Base-by-base conservation (phyloP, 2,797 vertebrate species). In the Pseudochaenichthys georgianus region DNA sequence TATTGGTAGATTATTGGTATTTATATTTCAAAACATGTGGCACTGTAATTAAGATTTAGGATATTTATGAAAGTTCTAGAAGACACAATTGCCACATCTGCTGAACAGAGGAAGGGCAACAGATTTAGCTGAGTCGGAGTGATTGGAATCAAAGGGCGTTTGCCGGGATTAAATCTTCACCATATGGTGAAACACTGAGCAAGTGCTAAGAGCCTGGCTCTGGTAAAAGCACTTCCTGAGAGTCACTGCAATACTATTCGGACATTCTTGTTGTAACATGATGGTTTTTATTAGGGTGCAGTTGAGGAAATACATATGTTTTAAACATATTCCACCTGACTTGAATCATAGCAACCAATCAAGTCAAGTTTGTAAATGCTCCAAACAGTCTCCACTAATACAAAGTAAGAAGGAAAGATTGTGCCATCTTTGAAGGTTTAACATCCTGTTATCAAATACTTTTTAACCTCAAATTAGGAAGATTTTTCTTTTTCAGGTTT, bases 31-130 rank as follows among this genome's bases (percentile, higher is more conserved):
- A 38, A 74, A 64, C 64, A 59, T 5, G 0, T 48, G 28, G 11
- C 9, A 9, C 62, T 72, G 38, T 72, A 48, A 70, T 81, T 75
- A 54, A 28, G 31, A 62, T 75, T 82, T 57, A 61, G n/a, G 70
- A 73, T 64, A 63, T 68, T 15, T 64, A 15, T 38, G 34, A 38
- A 38, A 7, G 34, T 54, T 81, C 58, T 72, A 70, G 81, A 80
- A 83, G 52, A 71, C 87, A 53, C 42, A 12, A 5, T 86, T 81
- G 70, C 82, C 75, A 89, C 91, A 94, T 94, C 91, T 94, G 92
- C 84, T 62, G 62, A 90, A 53, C 88, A 92, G 87, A 84, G 81
- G 84, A 85, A 90, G 50, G 70, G 77, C 65, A 77, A 70, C 69
- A 46, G 43, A 68, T 87, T 89, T 83, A 41, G 85, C 87, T 90